A percentile compares a stretch with the other conserved stretches of the same genome.
Conservation (phyloP, 2,888 invertebrate genomes). For the Phania funesta region DNA sequence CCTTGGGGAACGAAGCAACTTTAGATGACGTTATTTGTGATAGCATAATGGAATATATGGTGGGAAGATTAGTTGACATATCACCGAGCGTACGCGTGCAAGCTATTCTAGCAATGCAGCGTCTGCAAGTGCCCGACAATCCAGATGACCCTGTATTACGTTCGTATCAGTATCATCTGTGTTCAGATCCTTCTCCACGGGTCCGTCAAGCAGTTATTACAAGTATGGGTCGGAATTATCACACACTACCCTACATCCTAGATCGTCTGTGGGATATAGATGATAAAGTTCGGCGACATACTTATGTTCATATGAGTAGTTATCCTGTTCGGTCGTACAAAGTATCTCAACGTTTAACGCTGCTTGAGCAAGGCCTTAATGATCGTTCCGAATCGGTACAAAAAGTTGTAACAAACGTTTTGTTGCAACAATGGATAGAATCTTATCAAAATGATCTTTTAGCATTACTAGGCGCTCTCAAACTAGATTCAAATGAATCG, state of each 20-base stretch:
- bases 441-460: constrained; percentile 86
- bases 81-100: constrained; percentile 89
- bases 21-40: constrained; percentile 89
- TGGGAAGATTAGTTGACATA: constrained; percentile 86
- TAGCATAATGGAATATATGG: constrained; percentile 86
- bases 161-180: constrained; percentile 86
- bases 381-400: constrained; percentile 83
- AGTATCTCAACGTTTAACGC: constrained; percentile 84
- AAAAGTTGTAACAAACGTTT: constrained; percentile 80
- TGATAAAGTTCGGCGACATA: constrained; percentile 85
- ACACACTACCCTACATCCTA: constrained; percentile 86
- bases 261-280: constrained; percentile 89
- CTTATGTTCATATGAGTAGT: constrained; percentile 81
- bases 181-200: constrained; percentile 88
- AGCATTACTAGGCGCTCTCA: constrained; percentile 86
- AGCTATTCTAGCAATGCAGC: constrained; percentile 88
- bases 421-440: constrained; percentile 89
- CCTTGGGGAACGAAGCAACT: constrained; percentile 87
- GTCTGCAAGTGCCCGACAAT: constrained; percentile 90
- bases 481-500: constrained; percentile 85
- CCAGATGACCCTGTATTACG: constrained; percentile 88
- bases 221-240: constrained; percentile 86
- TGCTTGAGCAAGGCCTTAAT: constrained; percentile 84
- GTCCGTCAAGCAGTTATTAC: constrained; percentile 87
- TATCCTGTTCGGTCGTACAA: constrained; percentile 81